These are phyloP conservation scores for Eretmocerus hayati DNA, from an alignment of 2,888 invertebrate species.

Conservation along the genomic window DNA sequence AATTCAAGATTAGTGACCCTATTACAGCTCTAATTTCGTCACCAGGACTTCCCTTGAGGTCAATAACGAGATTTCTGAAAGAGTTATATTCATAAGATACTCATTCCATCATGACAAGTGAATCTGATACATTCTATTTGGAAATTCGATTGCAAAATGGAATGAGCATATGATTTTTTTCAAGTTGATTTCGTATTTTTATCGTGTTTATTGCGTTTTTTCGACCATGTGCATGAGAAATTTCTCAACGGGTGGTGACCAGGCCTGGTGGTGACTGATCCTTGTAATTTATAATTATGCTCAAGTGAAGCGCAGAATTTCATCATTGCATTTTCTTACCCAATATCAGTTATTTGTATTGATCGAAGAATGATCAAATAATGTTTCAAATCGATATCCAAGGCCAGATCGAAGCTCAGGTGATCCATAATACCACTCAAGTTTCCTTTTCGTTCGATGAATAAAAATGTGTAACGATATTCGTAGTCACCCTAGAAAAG, in stretches of 20 bases:
- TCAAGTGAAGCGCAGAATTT: too few relatives aligned
- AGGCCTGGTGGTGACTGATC: too few relatives aligned
- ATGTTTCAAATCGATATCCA: slow-evolving; percentile 1
- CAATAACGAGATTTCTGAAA: not conserved
- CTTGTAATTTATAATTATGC: too few relatives aligned
- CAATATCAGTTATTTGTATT: not conserved
- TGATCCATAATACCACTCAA: not conserved
- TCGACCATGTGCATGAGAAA: too few relatives aligned
- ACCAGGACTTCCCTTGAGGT: slow-evolving; percentile 1
- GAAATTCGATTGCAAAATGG: not conserved
- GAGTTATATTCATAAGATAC: not conserved
- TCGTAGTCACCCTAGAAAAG: slow-evolving; percentile 2
- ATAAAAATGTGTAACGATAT: not conserved
- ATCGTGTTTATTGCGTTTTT: too few relatives aligned
- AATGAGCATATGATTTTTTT: too few relatives aligned
- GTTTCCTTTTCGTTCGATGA: not conserved
- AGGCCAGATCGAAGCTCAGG: not conserved
- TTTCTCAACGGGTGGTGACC: too few relatives aligned
- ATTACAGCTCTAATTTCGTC: not conserved
- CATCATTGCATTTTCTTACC: slow-evolving; percentile 2
- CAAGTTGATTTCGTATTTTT: too few relatives aligned
- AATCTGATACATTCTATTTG: not conserved
- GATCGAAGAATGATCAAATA: not conserved
- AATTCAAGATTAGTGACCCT: not conserved
- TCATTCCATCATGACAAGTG: too few relatives aligned